Evolutionary conservation across 2,888 invertebrate genomes (phyloP), one percentile per base, ranked within the genome.

Genomic region (Congeria kusceri): DNA sequence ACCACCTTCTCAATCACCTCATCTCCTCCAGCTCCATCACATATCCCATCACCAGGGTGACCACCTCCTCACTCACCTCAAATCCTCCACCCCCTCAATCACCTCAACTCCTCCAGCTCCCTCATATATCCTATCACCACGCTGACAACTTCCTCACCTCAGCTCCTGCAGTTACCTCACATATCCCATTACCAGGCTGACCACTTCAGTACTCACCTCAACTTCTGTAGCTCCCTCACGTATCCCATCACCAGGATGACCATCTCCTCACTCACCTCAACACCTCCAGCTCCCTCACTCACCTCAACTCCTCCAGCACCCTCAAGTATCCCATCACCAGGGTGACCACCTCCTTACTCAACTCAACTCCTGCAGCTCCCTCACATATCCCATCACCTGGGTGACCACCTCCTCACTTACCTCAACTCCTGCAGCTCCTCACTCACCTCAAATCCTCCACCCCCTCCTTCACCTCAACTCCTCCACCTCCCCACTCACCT

Each of bases 151-250:
- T n/a, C n/a, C n/a, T n/a, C 84, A 94, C 90, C 97, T 95, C 13
- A 98, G 94, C 86, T 97, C 97, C 94, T 98, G 98, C 88, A 98
- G 97, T 94, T 99, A 98, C 90, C 96, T 96, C 65, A 98, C 95
- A 93, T 99, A 99, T 0, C 96, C 96, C 92, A 96, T 96, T 23
- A 97, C 95, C 92, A 97, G 95, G 86, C 95, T 88, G 27, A 85
- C 84, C 29, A 92, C 89, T 67, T 92, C 90, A 49, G 91, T 91
- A n/a, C n/a, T n/a, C 84, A 94, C 90, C 97, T 95, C 13, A 98
- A 94, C 86, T 97, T 97, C 94, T 98, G 98, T 88, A 98, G 97
- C 94, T 99, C 98, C 90, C 96, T 96, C 65, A 98, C 95, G 93
- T 99, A 99, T 0, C 96, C 96, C 92, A 97, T 96, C 23, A 97